Evolutionary conservation across 2,113 vertebrate genomes (phyloP), one percentile per base, ranked within the genome.

Genomic region (Lathamus discolor): DNA sequence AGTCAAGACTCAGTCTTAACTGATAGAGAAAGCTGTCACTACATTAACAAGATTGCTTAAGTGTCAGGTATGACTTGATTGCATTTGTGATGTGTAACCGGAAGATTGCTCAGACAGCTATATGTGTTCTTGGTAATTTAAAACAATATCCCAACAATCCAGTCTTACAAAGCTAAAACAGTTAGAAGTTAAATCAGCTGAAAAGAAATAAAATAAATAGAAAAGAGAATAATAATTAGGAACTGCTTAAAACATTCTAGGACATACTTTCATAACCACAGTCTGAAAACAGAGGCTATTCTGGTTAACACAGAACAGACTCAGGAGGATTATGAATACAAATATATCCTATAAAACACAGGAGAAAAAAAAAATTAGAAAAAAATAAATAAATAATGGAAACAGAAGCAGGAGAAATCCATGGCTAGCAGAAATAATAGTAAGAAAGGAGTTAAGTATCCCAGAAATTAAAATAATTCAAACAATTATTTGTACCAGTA

Each of bases 141-240:
- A 63, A 75, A 33, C 28, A 33, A 39, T 39, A 9, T 0, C 5
- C 0, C 10, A 73, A 46, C 46, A 82, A 63, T 23, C 22, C 43
- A 61, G 39, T 75, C 44, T 88, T 33, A 78, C 20, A 81, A 93
- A 86, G 44, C 59, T 78, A 48, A 86, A 88, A 62, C 22, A 75
- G 66, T 78, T 92, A 83, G 81, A 94, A 86, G 46, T 14, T 70
- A 78, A 94, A 86, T 90, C 43, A 81, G 11, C 28, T 78, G 39
- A 75, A 91, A 78, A 90, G 11, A 83, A 80, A 93, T 63, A 86
- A 97, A 94, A 93, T 48, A 90, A 96, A 81, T 63, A 83, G 43
- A 62, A 91, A 94, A 75, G 9, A 19, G 24, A 86, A 68, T 92
- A 88, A 79, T 83, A 94, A 94, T 83, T 75, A 92, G 69, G 22